Conservation (phyloP, 2,113 vertebrate genomes). For the Ammodytes dubius region DNA sequence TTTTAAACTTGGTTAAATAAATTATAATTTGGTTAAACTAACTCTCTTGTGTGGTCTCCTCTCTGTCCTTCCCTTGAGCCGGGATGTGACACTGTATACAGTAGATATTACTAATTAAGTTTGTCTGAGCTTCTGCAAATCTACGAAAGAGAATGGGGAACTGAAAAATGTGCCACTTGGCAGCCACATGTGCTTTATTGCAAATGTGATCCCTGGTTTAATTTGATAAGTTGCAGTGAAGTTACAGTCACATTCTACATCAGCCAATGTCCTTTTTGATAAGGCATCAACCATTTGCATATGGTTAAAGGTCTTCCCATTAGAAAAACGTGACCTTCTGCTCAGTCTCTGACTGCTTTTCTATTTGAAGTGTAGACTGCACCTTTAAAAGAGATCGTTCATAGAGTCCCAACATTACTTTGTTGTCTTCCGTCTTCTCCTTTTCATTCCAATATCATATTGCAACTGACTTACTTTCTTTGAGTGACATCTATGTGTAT, state of each 20-base stretch:
- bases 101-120: not conserved
- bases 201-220: constrained; percentile 28
- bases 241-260: not conserved
- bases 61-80: too few species aligned
- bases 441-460: not conserved
- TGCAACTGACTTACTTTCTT: not conserved
- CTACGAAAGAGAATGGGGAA: not conserved
- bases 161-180: constrained; percentile 6
- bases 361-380: constrained; percentile 4
- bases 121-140: constrained; percentile 11
- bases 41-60: too few species aligned
- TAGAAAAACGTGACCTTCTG: constrained; percentile 1
- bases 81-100: too few species aligned
- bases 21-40: too few species aligned
- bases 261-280: constrained; percentile 10
- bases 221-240: constrained; percentile 7
- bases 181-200: constrained; percentile 18
- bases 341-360: not conserved
- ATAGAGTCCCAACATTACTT: constrained; percentile 2
- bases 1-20: too few species aligned
- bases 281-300: constrained; percentile 22
- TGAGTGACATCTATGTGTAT: not conserved
- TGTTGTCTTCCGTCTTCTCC: not conserved
- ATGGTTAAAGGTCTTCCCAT: constrained; percentile 22
- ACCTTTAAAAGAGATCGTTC: constrained; percentile 13